Base-by-base conservation (phyloP, 2,888 invertebrate genomes). In the Orchestes rusci region DNA sequence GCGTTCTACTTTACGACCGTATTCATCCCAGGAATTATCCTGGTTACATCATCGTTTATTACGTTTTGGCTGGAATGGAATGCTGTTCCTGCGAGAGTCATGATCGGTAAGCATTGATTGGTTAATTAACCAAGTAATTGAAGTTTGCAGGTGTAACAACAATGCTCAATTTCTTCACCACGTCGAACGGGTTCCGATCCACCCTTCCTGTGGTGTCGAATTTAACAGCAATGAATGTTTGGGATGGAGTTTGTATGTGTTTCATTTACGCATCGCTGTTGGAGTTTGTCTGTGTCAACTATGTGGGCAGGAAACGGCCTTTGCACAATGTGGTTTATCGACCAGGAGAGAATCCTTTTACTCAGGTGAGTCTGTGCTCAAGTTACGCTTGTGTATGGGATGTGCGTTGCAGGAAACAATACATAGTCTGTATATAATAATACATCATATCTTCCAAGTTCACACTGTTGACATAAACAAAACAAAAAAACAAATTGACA, bases 61-160 rank as follows among this genome's bases (percentile, higher is more conserved):
- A 92, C 92, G 66, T 93, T 93, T 78, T 93, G 92, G 92, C 79
- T 93, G 73, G 92, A 93, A 76, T 92, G 92, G 91, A 93, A 93
- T 74, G 92, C 92, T 61, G 92, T 92, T 66, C 92, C 92, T 68
- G 92, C 92, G 69, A 80, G 92, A 73, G 92, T 92, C 66, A 92
- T 93, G 91, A 91, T 93, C 76, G 88, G 89, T 89, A 76, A 76
- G 82, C 37, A 19, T 17, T 15, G 34, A 12, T 15, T 28, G 18
- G 8, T 38, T 38, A n/a, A 27, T 27, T 27, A 27, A n/a, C n/a
- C n/a, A n/a, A n/a, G n/a, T n/a, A n/a, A n/a, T n/a, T n/a, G n/a
- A n/a, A 61, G 64, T 52, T 67, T 65, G 55, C 73, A 89, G 92
- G 92, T 72, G 92, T 93, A 65, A 93, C 93, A 61, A 93, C 93